Evolutionary conservation across 2,888 invertebrate species (phyloP).

Genomic region (Chouioia cunea): DNA sequence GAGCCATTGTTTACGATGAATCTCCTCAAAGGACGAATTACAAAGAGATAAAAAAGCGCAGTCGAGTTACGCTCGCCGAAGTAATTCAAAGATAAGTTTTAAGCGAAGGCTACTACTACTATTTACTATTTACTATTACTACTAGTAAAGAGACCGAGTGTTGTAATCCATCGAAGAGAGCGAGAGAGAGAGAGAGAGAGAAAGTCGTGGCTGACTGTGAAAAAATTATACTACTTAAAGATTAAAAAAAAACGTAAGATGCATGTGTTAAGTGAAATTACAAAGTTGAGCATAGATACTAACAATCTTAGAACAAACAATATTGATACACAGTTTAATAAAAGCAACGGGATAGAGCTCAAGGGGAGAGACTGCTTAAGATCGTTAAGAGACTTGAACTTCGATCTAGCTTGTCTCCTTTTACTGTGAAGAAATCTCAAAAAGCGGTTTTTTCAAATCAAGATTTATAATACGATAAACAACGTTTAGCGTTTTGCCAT

Average conservation of each 20-base stretch:
- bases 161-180: slow-evolving; percentile 35
- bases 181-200: slow-evolving; percentile 44
- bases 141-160: slow-evolving; percentile 39
- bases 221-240: slow-evolving; percentile 48
- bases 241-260: slow-evolving; percentile 57
- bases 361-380: slow-evolving; percentile 48
- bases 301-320: slow-evolving; percentile 42
- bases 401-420: slow-evolving; percentile 45
- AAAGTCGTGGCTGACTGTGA: slow-evolving; percentile 58
- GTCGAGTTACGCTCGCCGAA: slow-evolving; percentile 26
- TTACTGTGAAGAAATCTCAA: slow-evolving; percentile 14
- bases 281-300: slow-evolving; percentile 48
- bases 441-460: slow-evolving; percentile 36
- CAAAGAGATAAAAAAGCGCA: slow-evolving; percentile 42
- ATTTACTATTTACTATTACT: slow-evolving; percentile 11
- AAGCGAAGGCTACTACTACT: background rate
- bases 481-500: slow-evolving; percentile 41
- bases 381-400: slow-evolving; percentile 43
- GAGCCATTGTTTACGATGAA: slow-evolving; percentile 14
- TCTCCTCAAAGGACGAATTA: slow-evolving; percentile 13
- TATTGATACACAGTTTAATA: slow-evolving; percentile 27
- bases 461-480: slow-evolving; percentile 34
- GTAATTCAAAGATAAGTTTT: slow-evolving; percentile 45
- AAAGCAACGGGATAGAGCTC: slow-evolving; percentile 42
- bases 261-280: slow-evolving; percentile 62